Conservation (phyloP, 2,888 invertebrate genomes). For the Andrena marginata region DNA sequence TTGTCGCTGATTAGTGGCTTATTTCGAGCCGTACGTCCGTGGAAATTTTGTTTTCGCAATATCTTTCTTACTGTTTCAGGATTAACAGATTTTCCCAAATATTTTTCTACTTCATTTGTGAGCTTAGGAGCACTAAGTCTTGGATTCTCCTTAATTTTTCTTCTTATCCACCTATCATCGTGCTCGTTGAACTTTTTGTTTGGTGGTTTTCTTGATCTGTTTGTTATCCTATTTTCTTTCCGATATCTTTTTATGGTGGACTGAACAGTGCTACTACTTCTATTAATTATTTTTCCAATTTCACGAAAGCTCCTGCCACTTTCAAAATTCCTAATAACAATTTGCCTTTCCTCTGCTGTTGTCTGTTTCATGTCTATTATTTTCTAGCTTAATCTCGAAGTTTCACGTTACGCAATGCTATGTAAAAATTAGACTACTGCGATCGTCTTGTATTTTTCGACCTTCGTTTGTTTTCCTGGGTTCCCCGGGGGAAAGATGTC, state of each 20-base stretch:
- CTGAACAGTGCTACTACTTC: background rate
- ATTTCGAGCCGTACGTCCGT: too few species aligned
- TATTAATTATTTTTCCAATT: conserved; percentile 1
- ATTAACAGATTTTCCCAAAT: background rate
- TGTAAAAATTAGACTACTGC: too few species aligned
- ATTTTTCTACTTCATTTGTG: background rate
- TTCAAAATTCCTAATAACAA: background rate
- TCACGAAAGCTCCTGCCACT: background rate
- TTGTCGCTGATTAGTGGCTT: too few species aligned
- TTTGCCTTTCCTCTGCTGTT: background rate
- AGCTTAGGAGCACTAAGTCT: background rate
- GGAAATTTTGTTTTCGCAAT: too few species aligned
- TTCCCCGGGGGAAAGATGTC: too few species aligned
- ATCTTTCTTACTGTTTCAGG: background rate
- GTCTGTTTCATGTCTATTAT: too few species aligned
- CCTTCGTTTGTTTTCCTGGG: too few species aligned
- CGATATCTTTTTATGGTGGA: conserved; percentile 8
- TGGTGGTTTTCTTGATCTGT: background rate
- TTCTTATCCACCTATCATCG: conserved; percentile 6
- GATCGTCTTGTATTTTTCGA: too few species aligned
- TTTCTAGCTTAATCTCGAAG: too few species aligned
- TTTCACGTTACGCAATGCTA: too few species aligned
- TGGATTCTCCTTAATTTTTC: background rate
- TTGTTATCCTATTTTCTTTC: conserved; percentile 3
- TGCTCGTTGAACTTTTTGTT: background rate